A percentile compares a stretch with the other conserved stretches of the same genome.
phyloP scores from a whole-genome alignment of 2,888 invertebrate species.

The Salpingus planirostris region DNA sequence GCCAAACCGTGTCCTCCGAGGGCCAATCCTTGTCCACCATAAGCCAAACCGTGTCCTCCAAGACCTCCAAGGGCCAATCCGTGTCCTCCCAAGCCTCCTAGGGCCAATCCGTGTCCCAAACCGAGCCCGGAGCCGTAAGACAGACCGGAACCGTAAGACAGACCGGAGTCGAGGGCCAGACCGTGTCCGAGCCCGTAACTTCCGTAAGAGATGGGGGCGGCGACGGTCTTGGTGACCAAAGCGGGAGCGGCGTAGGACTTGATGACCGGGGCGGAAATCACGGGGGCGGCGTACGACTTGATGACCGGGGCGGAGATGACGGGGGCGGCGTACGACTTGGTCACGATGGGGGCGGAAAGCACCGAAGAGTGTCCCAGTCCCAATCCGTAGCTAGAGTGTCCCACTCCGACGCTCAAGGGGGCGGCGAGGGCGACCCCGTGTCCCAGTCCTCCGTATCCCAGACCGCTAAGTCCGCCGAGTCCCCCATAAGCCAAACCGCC shows the following conservation, averaged over 20 bases:
- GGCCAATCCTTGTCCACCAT: slow-evolving; percentile 1
- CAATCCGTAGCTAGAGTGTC: slow-evolving; percentile 7
- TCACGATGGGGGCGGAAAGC: slow-evolving; percentile 15
- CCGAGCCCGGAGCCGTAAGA: too few species aligned
- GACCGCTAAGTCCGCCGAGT: slow-evolving; percentile 23
- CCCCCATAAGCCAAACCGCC: slow-evolving; percentile 20
- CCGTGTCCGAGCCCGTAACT: slow-evolving; percentile 10
- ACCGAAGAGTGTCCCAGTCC: slow-evolving; percentile 14
- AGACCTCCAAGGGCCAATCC: slow-evolving; percentile 1
- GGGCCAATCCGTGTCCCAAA: slow-evolving; percentile 2
- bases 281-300: slow-evolving; percentile 17
- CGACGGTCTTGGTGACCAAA: slow-evolving; percentile 10
- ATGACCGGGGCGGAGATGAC: slow-evolving; percentile 10
- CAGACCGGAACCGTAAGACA: slow-evolving; percentile 10
- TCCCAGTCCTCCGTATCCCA: slow-evolving; percentile 18
- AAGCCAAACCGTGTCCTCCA: slow-evolving; percentile 2
- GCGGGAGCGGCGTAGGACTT: slow-evolving; percentile 18
- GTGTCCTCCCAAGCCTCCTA: slow-evolving; percentile 2
- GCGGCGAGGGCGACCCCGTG: slow-evolving; percentile 11
- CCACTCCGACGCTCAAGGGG: slow-evolving; percentile 16
- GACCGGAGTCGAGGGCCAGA: slow-evolving; percentile 9
- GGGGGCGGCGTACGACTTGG: slow-evolving; percentile 19
- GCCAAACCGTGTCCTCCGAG: slow-evolving; percentile 2
- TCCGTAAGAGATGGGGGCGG: slow-evolving; percentile 13
- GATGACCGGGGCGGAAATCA: slow-evolving; percentile 7